Evolutionary conservation across 2,888 invertebrate genomes (phyloP).

Genomic region (Spilarctia lutea): DNA sequence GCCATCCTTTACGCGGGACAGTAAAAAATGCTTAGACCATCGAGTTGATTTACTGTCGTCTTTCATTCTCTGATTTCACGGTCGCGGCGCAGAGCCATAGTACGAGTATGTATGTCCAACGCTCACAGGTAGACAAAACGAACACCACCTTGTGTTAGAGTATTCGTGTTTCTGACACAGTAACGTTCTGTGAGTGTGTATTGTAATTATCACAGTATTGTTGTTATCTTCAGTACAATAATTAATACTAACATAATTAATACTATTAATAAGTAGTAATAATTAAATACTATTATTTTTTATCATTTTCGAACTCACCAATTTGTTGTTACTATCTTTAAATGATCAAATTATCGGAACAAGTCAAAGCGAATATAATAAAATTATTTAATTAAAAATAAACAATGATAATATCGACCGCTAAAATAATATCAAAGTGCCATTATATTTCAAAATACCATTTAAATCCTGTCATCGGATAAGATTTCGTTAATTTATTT

Average conservation of each 20-base stretch:
- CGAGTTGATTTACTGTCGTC: constrained; percentile 69
- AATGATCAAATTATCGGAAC: neutral
- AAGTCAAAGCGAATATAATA: neutral
- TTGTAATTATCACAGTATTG: neutral
- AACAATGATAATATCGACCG: neutral
- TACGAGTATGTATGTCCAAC: constrained; percentile 31
- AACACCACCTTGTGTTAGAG: constrained; percentile 14
- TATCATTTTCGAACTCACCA: neutral
- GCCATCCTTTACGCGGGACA: constrained; percentile 55
- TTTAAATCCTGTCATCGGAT: constrained; percentile 41
- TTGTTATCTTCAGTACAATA: neutral
- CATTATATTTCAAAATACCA: constrained; percentile 23
- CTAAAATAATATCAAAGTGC: neutral
- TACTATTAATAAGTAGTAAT: no score
- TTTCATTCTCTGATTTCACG: constrained; percentile 67
- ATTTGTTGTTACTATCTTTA: neutral
- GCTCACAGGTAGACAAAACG: constrained; percentile 29
- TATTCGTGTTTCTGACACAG: constrained; percentile 25
- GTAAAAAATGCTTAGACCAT: constrained; percentile 66
- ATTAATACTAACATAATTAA: neutral
- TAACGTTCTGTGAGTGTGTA: constrained; percentile 8
- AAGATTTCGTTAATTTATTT: constrained; percentile 37
- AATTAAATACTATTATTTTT: neutral
- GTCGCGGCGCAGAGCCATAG: constrained; percentile 50
- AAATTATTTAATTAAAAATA: neutral